A percentile compares a stretch with the other conserved stretches of the same genome.
Conservation (phyloP, 1,140 invertebrate genomes). For the Drosophila eugracilis region DNA sequence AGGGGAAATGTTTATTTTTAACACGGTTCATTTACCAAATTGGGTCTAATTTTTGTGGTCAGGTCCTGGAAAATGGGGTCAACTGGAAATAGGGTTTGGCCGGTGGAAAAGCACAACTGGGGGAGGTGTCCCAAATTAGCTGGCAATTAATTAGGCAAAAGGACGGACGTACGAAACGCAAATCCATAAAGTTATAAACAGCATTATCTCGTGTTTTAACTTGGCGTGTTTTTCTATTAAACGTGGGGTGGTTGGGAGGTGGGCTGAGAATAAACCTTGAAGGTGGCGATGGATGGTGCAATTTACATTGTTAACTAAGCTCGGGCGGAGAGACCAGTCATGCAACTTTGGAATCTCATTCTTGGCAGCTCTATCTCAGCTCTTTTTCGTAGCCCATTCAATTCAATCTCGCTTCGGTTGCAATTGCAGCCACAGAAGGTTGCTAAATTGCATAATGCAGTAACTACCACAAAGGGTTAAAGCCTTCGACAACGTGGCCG, state of each 20-base stretch:
- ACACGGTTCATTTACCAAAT: constrained; percentile 59
- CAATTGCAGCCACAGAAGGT: constrained; percentile 29
- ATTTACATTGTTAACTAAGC: constrained; percentile 46
- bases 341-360: constrained; percentile 28
- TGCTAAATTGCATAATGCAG: constrained; percentile 26
- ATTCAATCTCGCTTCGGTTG: constrained; percentile 36
- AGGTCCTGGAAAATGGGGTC: constrained; percentile 54
- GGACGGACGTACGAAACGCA: background rate
- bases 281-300: constrained; percentile 47
- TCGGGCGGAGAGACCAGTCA: constrained; percentile 16
- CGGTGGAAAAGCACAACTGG: background rate
- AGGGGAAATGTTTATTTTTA: constrained; percentile 46
- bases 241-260: too few species aligned
- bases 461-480: constrained; percentile 12
- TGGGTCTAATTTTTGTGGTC: constrained; percentile 52
- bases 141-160: constrained; percentile 30
- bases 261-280: constrained; percentile 38
- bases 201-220: constrained; percentile 2
- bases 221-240: constrained; percentile 16
- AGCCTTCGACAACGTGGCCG: constrained; percentile 6
- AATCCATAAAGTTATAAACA: constrained; percentile 38
- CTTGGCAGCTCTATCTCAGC: constrained; percentile 21
- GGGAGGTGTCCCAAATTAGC: constrained; percentile 25
- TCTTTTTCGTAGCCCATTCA: constrained; percentile 38
- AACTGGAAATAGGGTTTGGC: constrained; percentile 42